Evolutionary conservation across 2,113 vertebrate genomes (phyloP).

Genomic region (Actenoides lindsayi): DNA sequence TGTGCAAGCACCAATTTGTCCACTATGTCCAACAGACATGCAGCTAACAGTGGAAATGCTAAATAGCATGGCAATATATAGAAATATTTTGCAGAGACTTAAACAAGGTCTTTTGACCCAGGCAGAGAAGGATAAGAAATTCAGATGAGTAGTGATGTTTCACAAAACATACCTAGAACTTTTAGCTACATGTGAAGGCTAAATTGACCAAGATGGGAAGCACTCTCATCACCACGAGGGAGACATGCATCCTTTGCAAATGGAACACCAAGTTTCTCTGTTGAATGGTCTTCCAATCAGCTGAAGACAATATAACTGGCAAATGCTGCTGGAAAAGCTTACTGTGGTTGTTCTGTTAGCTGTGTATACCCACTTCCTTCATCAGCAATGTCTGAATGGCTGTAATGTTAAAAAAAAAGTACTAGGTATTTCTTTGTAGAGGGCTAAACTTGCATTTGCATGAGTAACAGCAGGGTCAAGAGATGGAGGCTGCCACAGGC

Average conservation of each 20-base stretch:
- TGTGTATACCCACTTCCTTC: background rate
- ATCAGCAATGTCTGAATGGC: background rate
- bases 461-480: background rate
- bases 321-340: background rate
- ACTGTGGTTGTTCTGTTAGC: background rate
- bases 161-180: background rate
- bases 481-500: background rate
- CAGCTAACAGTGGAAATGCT: background rate
- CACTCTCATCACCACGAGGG: background rate
- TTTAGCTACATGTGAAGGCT: rapidly evolving
- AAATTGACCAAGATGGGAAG: background rate
- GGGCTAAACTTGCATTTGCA: background rate
- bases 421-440: background rate
- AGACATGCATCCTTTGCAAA: background rate
- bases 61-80: rapidly evolving
- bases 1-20: background rate
- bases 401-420: background rate
- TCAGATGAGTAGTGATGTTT: rapidly evolving
- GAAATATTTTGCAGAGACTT: background rate
- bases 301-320: background rate
- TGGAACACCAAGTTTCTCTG: background rate
- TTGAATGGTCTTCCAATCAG: background rate
- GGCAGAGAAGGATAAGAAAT: background rate
- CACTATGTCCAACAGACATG: background rate
- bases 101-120: background rate